Evolutionary conservation across 2,888 invertebrate genomes (phyloP).

Genomic region (Lasioglossum pauxillum): DNA sequence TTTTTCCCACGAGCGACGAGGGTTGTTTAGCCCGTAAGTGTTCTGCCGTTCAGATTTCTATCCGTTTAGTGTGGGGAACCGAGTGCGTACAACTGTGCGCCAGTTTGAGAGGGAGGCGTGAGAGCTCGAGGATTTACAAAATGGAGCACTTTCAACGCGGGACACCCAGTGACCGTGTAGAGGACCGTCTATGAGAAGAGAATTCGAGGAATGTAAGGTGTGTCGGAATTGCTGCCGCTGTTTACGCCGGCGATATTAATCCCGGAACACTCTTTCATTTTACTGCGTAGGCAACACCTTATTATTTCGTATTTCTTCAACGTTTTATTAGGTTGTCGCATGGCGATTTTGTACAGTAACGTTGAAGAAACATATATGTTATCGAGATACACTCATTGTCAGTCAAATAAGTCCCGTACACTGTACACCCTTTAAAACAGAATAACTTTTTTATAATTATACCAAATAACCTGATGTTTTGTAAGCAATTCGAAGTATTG

Average conservation of each 20-base stretch:
- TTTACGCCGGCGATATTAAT: neutral
- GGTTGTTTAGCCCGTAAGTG: neutral
- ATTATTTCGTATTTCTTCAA: neutral
- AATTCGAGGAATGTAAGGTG: neutral
- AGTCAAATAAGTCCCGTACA: too few species aligned
- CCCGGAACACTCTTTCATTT: neutral
- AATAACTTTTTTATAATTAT: too few species aligned
- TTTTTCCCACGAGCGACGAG: neutral
- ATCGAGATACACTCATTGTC: too few species aligned
- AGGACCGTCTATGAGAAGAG: neutral
- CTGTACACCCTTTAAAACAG: too few species aligned
- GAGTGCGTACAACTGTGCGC: slow-evolving; percentile 1
- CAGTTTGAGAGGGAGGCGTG: neutral
- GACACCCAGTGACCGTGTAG: neutral
- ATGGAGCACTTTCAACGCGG: neutral
- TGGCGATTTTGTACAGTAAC: too few species aligned
- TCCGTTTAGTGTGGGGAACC: slow-evolving; percentile 1
- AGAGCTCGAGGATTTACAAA: slow-evolving; percentile 6
- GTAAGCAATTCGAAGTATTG: too few species aligned
- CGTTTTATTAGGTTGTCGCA: neutral
- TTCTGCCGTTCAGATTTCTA: slow-evolving; percentile 3
- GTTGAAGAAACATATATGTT: too few species aligned
- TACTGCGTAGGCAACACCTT: neutral
- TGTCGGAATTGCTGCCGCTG: neutral
- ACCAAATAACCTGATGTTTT: too few species aligned